phyloP scores from a whole-genome alignment of 1,140 invertebrate genomes.

The Penaeus japonicus region DNA sequence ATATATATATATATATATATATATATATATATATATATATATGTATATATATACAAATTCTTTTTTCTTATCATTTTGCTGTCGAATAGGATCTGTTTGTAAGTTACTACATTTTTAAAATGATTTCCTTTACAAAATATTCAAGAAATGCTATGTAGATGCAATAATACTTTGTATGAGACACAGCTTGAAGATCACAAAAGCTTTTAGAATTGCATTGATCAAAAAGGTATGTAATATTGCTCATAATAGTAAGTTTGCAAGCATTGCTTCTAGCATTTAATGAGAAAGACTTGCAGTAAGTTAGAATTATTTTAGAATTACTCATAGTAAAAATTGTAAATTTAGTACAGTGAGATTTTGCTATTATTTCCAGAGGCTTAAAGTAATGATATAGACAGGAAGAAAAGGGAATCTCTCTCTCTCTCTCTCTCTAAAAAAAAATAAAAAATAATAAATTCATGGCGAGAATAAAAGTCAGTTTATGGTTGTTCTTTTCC shows the following conservation, averaged over 20 bases:
- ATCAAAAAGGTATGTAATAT: background rate
- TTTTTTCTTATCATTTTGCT: constrained; percentile 19
- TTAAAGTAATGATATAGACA: no score
- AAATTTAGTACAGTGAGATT: no score
- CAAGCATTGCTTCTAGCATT: background rate
- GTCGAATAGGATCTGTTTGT: constrained; percentile 41
- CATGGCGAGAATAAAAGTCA: no score
- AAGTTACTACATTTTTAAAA: background rate
- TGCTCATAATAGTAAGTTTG: background rate
- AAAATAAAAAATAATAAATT: no score
- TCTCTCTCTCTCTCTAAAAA: no score
- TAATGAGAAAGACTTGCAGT: no score
- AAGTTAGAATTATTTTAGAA: background rate
- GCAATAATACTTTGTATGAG: background rate
- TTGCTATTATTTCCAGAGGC: no score
- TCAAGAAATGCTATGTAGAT: background rate
- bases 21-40: constrained; percentile 64
- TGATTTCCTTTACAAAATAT: no score
- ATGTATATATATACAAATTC: background rate
- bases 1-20: background rate
- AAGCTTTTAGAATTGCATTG: background rate
- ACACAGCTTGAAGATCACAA: background rate
- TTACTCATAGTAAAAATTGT: no score
- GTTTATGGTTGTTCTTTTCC: no score
- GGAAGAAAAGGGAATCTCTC: no score